These are phyloP conservation scores for Apodemus agrarius DNA, from an alignment of 2,797 vertebrate genomes.

Conservation along the genomic window DNA sequence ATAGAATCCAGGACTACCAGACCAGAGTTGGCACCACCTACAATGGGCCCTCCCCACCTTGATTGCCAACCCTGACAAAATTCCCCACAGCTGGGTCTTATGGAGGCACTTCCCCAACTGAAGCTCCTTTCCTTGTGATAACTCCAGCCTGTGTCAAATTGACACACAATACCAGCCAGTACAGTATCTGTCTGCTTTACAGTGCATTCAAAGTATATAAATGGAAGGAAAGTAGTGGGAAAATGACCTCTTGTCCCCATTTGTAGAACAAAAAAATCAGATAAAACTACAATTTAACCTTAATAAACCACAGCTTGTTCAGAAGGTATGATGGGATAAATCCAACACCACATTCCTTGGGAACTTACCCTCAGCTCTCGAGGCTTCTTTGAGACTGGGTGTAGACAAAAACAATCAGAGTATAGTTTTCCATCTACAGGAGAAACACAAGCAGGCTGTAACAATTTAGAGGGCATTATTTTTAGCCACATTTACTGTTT, in stretches of 20 bases:
- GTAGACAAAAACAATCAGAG: slow-evolving; percentile 37
- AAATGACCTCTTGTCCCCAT: slow-evolving; percentile 65
- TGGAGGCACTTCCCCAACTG: no score
- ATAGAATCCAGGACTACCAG: no score
- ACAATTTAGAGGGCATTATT: slow-evolving; percentile 71
- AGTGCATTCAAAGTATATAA: slow-evolving; percentile 61
- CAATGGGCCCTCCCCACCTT: no score
- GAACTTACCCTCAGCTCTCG: slow-evolving; percentile 43
- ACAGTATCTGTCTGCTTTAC: slow-evolving; percentile 16
- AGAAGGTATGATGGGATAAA: slow-evolving; percentile 62
- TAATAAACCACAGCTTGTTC: slow-evolving; percentile 66
- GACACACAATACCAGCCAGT: no score
- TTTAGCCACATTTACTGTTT: slow-evolving; percentile 66
- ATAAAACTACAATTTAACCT: slow-evolving; percentile 66
- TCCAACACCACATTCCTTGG: slow-evolving; percentile 24
- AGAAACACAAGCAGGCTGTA: slow-evolving; percentile 46
- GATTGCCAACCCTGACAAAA: no score
- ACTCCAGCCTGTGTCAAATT: no score
- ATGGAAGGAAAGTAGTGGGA: slow-evolving; percentile 60
- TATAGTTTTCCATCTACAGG: slow-evolving; percentile 25
- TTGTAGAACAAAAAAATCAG: slow-evolving; percentile 73
- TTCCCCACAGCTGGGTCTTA: no score
- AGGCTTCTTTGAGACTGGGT: slow-evolving; percentile 40
- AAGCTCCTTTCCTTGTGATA: no score
- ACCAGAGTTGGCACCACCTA: no score